Base-by-base conservation (phyloP, 1,140 invertebrate genomes). In the Pogonognathellus flavescens region DNA sequence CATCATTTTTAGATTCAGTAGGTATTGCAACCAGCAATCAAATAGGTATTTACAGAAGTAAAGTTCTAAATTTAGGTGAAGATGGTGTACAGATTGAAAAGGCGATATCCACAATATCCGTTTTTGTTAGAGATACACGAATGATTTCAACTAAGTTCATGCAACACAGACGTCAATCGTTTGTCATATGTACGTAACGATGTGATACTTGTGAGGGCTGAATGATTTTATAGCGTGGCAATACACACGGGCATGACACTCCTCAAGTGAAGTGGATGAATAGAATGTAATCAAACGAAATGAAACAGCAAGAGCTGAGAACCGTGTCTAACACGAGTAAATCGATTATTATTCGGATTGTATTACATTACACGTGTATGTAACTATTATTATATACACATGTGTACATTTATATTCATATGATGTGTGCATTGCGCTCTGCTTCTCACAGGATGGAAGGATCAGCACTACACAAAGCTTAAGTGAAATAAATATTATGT, bases 201-300 rank as follows among this genome's bases (percentile, higher is more conserved):
- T 41, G 16, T 76, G 70, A 76, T 76, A n/a, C 20, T 76, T 41
- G 41, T n/a, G 8, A 31, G 41, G 41, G 31, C n/a, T 76, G 31
- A 76, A 76, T 76, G 70, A 76, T 76, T 76, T 76, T 76, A 76
- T 76, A 50, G 70, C 70, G 70, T 76, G 70, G 70, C 70, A 76
- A 16, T 6, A 76, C 41, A 57, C 53, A 57, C 53, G 1, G 53
- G n/a, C 53, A 57, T 57, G 53, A 57, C 53, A 57, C 53, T 57
- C 14, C 31, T 20, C 25, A 50, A 76, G 14, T 76, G 70, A 31
- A 41, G 14, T 76, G 41, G 41, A 76, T 49, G 70, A 76, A 76
- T 76, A 50, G 31, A 76, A 76, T 76, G 31, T n/a, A 76, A 76
- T 50, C 70, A 76, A 76, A 76, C 41, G 14, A 76, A 76, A 50